Evolutionary conservation across 2,113 vertebrate genomes (phyloP), one percentile per base, ranked within the genome.

Genomic region (Myodes glareolus): DNA sequence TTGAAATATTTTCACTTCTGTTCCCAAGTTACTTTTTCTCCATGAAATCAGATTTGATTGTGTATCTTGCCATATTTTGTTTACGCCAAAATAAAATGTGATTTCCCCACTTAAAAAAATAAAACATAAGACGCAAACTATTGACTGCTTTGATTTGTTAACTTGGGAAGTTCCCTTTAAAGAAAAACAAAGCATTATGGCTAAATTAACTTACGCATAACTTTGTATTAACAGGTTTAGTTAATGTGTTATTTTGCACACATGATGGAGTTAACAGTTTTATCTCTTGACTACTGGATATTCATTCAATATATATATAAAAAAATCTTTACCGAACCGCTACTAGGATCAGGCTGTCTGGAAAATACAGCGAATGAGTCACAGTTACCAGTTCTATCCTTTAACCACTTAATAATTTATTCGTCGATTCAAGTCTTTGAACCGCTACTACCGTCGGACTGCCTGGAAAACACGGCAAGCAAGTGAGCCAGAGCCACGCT

Each of bases 41-140:
- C 27, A 42, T 27, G 36, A 63, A 75, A 55, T 92, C 73, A 96
- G 70, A 63, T 47, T 76, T 42, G 47, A 6, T 85, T 93, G 36
- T 73, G 21, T 75, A 76, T 91, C 78, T 95, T 96, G 75, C 33
- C 68, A 80, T 73, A 88, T 67, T 96, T 70, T 89, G 81, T 91
- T 58, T 86, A 91, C 33, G 11, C 68, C 72, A 94, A 90, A 86
- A 86, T 25, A 91, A 91, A 92, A 45, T 39, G 47, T 89, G 17
- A 50, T 81, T 65, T 55, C 33, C 5, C 39, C 45, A 36, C 4
- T 25, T 90, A 65, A 29, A 25, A 88, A 33, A 47, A 12, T 6
- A 7, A 86, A 67, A 33, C 29, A 33, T 33, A 33, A n/a, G 42
- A 36, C 10, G 17, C 50, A 58, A 50, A 75, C n/a, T 75, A 33